phyloP scores from a whole-genome alignment of 2,888 invertebrate species.

The Stratiomys singularior region DNA sequence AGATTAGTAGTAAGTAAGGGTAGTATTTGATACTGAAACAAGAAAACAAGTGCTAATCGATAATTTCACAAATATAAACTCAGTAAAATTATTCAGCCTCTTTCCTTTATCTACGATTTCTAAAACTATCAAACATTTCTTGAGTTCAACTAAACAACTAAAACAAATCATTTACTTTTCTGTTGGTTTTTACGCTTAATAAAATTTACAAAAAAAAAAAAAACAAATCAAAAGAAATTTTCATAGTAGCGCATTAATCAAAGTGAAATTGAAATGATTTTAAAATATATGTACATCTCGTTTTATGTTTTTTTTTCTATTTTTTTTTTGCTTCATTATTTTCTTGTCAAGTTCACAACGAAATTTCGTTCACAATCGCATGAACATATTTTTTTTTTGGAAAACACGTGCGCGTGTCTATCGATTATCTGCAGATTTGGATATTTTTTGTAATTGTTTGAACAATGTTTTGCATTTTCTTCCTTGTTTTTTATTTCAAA shows the following conservation, averaged over 20 bases:
- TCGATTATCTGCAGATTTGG: not conserved
- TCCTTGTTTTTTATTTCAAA: not conserved
- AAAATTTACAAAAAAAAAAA: not conserved
- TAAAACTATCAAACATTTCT: not conserved
- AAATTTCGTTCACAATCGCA: not conserved
- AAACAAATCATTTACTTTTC: not conserved
- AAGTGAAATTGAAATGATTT: not conserved
- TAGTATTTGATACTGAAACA: not conserved
- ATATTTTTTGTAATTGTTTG: not conserved
- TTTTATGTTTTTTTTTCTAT: not conserved
- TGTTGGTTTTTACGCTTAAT: not conserved
- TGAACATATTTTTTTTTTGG: not conserved
- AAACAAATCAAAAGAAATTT: not conserved
- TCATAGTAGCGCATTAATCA: not conserved
- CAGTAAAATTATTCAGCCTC: conserved; percentile 41
- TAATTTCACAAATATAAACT: conserved; percentile 20
- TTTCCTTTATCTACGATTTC: not conserved
- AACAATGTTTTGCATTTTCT: conserved; percentile 7
- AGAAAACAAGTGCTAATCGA: not conserved
- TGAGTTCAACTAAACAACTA: not conserved
- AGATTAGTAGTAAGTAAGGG: not conserved
- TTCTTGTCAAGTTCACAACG: not conserved
- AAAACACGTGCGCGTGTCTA: not conserved
- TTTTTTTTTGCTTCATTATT: not conserved
- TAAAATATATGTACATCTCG: conserved; percentile 8